A percentile compares a stretch with the other conserved stretches of the same genome.
phyloP scores from a whole-genome alignment of 2,797 vertebrate species.

The Zalophus californianus region DNA sequence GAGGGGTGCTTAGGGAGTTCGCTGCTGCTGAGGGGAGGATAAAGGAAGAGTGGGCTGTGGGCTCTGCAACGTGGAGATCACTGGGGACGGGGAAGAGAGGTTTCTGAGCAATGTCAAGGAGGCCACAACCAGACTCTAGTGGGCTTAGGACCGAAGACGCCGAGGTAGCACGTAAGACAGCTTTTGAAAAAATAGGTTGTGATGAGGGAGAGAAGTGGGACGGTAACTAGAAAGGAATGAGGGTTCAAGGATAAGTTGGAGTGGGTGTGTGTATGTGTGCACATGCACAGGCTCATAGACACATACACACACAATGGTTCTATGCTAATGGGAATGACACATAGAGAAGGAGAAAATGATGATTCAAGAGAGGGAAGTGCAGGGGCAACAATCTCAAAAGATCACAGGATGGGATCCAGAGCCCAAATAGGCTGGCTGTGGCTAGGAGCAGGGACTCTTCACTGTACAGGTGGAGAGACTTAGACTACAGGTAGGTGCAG shows the following conservation, averaged over 20 bases:
- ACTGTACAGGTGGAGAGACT: neutral
- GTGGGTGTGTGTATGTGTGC: neutral
- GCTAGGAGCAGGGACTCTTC: neutral
- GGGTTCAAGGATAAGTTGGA: neutral
- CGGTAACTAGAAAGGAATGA: neutral
- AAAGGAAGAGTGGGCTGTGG: neutral
- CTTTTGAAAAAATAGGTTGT: neutral
- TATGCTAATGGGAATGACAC: neutral
- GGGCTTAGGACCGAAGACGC: neutral
- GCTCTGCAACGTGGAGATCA: neutral
- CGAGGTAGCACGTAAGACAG: neutral
- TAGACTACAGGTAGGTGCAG: neutral
- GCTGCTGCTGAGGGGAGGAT: neutral
- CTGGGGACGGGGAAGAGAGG: neutral
- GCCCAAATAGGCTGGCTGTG: neutral
- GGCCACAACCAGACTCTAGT: neutral
- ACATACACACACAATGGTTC: fast-evolving
- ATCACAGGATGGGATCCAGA: neutral
- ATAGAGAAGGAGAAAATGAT: neutral
- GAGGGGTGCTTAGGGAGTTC: neutral
- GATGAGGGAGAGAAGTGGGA: neutral
- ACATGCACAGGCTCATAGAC: fast-evolving
- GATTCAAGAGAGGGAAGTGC: neutral
- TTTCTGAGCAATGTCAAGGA: neutral
- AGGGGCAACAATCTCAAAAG: neutral